Base-by-base conservation (phyloP, 2,888 invertebrate species). In the Clanis bilineata region DNA sequence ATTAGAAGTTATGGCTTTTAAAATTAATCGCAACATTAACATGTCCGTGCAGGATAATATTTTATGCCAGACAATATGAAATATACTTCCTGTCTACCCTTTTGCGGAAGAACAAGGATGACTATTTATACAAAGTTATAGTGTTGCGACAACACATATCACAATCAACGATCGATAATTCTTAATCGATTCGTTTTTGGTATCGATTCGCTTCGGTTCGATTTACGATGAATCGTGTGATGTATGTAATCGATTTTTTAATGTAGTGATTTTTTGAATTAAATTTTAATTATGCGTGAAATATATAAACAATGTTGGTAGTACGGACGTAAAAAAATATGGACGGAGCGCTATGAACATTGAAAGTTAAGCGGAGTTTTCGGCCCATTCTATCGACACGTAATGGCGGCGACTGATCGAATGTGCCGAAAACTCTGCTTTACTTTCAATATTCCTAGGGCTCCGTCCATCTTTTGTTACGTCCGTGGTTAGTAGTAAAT, bases 141-240 rank as follows among this genome's bases (percentile, higher is more conserved):
- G 23, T 45, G 44, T 22, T 45, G 44, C 5, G 12, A 22, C 23
- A 36, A 23, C 44, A 45, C 44, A 45, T 45, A 45, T 45, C 23
- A 45, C 44, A 45, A 45, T 45, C 44, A 45, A 12, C 44, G 22
- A 10, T 66, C 67, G 68, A 68, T 67, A 73, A 38, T 9, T 23
- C n/a, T 62, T 67, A 73, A 72, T 80, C 76, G 77, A 78, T 74
- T 79, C 75, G 68, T 76, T 81, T 82, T 78, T 74, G 79, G 79
- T 71, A 70, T 74, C 74, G 75, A 83, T 87, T 85, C 81, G 82
- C 70, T 77, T 69, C 80, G 79, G 74, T 63, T 66, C 78, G 79
- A 86, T 88, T 86, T 86, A 88, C 76, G 78, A 70, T 67, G 76
- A 82, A 74, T 72, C 75, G 72, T 68, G 75, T 79, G 77, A 79